Conservation (phyloP, 2,113 vertebrate species). For the Morone saxatilis region DNA sequence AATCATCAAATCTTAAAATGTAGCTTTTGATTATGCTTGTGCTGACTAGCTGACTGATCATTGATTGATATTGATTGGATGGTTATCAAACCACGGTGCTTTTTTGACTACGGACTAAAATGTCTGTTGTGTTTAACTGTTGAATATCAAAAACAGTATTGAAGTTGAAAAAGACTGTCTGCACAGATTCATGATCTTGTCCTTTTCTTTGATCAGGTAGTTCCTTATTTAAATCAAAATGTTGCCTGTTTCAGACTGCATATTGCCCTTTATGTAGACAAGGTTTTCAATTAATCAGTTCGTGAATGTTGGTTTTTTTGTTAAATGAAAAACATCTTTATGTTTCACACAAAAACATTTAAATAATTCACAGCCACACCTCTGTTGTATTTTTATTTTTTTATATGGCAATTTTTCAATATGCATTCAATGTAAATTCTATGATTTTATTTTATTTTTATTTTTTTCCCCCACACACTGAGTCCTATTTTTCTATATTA, state of each 20-base stretch:
- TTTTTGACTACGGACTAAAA: neutral
- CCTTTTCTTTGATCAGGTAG: no score
- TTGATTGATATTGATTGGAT: neutral
- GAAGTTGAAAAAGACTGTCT: neutral
- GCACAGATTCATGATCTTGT: neutral
- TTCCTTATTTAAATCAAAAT: neutral
- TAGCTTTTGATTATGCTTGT: neutral
- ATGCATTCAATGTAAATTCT: no score
- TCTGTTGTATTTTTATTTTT: no score
- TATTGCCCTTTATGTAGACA: no score
- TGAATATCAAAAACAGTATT: neutral
- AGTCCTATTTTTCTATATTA: neutral
- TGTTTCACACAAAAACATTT: no score
- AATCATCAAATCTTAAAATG: neutral
- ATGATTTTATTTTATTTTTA: no score
- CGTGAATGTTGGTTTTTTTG: neutral
- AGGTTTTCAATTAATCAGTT: no score
- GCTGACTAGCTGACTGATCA: neutral
- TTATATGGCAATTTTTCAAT: no score
- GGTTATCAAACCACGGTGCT: neutral
- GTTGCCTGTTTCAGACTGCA: neutral
- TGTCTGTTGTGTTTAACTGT: neutral
- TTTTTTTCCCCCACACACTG: no score
- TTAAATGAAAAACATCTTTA: neutral
- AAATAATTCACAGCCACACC: no score